phyloP scores from a whole-genome alignment of 1,140 invertebrate species.

The Linepithema humile region DNA sequence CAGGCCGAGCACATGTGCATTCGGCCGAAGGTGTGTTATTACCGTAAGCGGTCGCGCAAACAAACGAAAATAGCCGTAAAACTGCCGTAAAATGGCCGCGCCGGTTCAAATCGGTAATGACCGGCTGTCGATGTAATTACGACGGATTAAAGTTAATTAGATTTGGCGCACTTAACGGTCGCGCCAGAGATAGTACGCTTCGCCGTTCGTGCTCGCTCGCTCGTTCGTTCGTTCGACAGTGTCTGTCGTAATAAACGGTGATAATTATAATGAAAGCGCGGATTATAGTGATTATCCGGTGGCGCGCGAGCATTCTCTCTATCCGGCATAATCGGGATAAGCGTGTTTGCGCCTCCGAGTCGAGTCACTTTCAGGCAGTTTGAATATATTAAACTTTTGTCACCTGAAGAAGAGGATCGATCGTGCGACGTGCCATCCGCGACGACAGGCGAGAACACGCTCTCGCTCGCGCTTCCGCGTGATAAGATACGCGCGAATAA shows the following conservation, averaged over 20 bases:
- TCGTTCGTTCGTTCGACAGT: not conserved
- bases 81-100: constrained; percentile 22
- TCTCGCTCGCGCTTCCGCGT: not conserved
- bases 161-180: constrained; percentile 56
- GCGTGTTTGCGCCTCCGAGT: not conserved
- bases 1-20: not conserved
- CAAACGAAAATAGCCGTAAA: constrained; percentile 23
- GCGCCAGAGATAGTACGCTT: not conserved
- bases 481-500: not conserved
- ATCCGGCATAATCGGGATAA: constrained; percentile 50
- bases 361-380: constrained; percentile 6
- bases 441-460: not conserved
- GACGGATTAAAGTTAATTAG: constrained; percentile 72
- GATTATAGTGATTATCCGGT: constrained; percentile 73
- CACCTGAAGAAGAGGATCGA: constrained; percentile 9
- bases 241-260: constrained; percentile 58
- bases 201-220: not conserved
- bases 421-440: not conserved
- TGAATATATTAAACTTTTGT: constrained; percentile 66
- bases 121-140: constrained; percentile 62
- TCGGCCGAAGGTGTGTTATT: constrained; percentile 45
- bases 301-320: constrained; percentile 43
- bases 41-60: constrained; percentile 46
- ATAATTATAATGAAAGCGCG: constrained; percentile 74
- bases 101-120: constrained; percentile 52